Evolutionary conservation across 2,797 vertebrate species (phyloP).

Genomic region (Tapirus indicus): DNA sequence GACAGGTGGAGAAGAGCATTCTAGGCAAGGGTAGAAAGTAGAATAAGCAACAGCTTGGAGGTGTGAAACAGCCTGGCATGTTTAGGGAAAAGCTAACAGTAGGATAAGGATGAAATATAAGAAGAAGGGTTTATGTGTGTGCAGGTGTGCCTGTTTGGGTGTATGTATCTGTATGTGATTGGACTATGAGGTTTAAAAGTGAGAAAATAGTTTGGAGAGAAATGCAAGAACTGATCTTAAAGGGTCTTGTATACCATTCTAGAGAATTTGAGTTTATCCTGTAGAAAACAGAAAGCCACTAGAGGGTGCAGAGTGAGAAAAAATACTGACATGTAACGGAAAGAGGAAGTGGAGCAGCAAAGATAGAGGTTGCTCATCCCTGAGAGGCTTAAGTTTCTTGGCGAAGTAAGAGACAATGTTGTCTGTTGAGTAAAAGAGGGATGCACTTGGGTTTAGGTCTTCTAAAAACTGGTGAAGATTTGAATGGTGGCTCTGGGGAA

Average conservation of each 20-base stretch:
- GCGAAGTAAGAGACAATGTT: not conserved
- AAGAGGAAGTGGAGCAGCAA: not conserved
- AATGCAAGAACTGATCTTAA: not conserved
- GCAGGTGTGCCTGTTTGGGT: not conserved
- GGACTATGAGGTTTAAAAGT: constrained; percentile 14
- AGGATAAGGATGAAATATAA: constrained; percentile 39
- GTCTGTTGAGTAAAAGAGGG: not conserved
- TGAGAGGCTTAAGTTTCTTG: not conserved
- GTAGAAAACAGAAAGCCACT: not conserved
- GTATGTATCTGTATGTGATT: not conserved
- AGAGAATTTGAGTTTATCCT: not conserved
- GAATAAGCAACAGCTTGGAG: not conserved
- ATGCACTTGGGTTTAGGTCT: not conserved
- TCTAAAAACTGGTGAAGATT: not conserved
- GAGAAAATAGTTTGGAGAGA: constrained; percentile 11
- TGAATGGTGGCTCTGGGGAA: not conserved
- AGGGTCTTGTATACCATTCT: not conserved
- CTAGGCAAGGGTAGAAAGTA: not conserved
- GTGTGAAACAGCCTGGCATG: not conserved
- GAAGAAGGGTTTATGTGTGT: not conserved
- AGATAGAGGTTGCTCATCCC: not conserved
- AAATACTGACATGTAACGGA: not conserved
- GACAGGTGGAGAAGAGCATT: not conserved
- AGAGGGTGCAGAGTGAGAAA: constrained; percentile 13
- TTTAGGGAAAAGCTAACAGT: not conserved